phyloP scores from a whole-genome alignment of 35 echinoderm and acorn worm genomes.

The Amphiura filiformis region DNA sequence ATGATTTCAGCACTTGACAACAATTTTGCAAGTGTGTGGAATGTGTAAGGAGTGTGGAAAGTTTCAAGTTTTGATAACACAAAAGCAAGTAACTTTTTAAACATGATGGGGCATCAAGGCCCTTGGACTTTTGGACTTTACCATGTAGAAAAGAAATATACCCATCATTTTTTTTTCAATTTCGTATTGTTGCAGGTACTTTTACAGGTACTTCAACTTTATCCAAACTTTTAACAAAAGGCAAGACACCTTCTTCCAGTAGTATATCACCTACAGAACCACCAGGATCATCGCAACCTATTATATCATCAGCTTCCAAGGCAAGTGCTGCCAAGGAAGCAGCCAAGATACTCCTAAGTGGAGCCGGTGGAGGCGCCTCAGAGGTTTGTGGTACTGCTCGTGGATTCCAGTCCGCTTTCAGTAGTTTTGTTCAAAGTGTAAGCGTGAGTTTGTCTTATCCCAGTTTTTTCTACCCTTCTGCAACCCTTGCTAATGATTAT shows the following conservation, averaged over 20 bases:
- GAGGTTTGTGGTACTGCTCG: not conserved
- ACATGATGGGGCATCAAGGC: too few species aligned
- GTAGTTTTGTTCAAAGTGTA: constrained; percentile 7
- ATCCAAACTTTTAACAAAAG: not conserved
- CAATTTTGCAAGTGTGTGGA: too few species aligned
- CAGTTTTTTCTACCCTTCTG: too few species aligned
- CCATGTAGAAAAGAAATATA: too few species aligned
- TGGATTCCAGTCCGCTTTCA: constrained; percentile 4
- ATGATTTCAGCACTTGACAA: too few species aligned
- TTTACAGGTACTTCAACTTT: not conserved
- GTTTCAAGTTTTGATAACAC: too few species aligned
- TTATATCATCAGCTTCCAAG: not conserved
- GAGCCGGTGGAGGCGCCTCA: not conserved
- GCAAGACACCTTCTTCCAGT: not conserved
- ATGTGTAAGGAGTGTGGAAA: too few species aligned
- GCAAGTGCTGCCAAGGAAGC: not conserved
- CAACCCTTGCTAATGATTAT: too few species aligned
- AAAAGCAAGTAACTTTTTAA: too few species aligned
- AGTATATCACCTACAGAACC: not conserved
- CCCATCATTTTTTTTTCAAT: too few species aligned
- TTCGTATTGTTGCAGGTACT: too few species aligned
- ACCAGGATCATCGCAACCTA: not conserved
- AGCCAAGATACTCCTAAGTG: not conserved
- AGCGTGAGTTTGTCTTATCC: not conserved
- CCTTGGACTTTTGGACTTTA: too few species aligned